Conservation (phyloP, 2,888 invertebrate species). For the Hemistola chrysoprasaria region DNA sequence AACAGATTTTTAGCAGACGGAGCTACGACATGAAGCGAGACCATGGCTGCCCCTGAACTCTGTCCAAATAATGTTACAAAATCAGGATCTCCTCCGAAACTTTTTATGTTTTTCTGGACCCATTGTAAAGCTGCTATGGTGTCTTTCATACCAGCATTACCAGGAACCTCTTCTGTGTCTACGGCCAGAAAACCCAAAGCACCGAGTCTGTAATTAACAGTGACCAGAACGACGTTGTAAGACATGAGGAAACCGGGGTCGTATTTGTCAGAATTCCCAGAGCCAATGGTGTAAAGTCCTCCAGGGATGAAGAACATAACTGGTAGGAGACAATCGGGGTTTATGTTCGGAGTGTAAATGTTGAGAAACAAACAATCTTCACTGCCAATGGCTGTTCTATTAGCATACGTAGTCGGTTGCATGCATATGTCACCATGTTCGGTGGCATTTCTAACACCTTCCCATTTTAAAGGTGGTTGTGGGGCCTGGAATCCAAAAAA, state of each 20-base stretch:
- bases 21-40: conserved; percentile 43
- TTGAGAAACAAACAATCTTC: conserved; percentile 56
- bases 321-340: conserved; percentile 29
- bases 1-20: conserved; percentile 57
- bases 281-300: conserved; percentile 43
- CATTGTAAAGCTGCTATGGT: conserved; percentile 47
- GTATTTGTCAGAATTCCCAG: conserved; percentile 60
- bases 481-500: conserved; percentile 53
- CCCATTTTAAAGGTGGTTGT: conserved; percentile 47
- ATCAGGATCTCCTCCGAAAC: conserved; percentile 47
- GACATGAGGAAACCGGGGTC: conserved; percentile 79
- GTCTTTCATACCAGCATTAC: conserved; percentile 80
- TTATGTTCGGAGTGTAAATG: conserved; percentile 44
- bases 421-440: conserved; percentile 49
- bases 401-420: conserved; percentile 27
- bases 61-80: conserved; percentile 46
- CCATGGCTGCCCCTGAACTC: conserved; percentile 13
- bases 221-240: conserved; percentile 76
- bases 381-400: conserved; percentile 29
- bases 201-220: conserved; percentile 77
- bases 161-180: conserved; percentile 74
- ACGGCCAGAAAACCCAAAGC: conserved; percentile 79
- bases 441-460: conserved; percentile 47
- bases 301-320: conserved; percentile 56
- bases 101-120: conserved; percentile 43